A percentile compares a stretch with the other conserved stretches of the same genome.
phyloP scores from a whole-genome alignment of 2,888 invertebrate species.

The Leptopilina myrica region DNA sequence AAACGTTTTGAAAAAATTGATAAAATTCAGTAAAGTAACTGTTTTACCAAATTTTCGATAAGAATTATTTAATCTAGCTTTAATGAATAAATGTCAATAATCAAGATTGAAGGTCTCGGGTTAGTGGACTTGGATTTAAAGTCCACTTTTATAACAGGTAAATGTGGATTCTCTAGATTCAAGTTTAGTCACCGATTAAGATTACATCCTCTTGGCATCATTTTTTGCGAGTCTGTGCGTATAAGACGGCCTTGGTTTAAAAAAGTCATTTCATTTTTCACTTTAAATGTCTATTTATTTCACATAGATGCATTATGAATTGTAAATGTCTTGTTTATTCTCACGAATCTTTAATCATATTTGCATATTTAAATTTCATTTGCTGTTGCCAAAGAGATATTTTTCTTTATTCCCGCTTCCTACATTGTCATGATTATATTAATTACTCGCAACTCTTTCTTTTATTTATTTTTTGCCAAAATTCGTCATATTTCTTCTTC shows the following conservation, averaged over 20 bases:
- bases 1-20: background rate
- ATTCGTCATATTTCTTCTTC: too few relatives aligned
- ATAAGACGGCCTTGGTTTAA: slow-evolving; percentile 13
- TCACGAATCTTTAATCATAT: slow-evolving; percentile 2
- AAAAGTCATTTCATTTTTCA: slow-evolving; percentile 1
- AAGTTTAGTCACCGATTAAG: slow-evolving; percentile 37
- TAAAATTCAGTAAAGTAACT: background rate
- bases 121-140: slow-evolving; percentile 61
- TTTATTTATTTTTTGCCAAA: too few relatives aligned
- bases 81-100: slow-evolving; percentile 39
- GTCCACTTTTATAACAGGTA: slow-evolving; percentile 51
- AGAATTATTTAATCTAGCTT: slow-evolving; percentile 58
- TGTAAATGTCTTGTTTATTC: background rate
- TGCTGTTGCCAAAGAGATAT: background rate
- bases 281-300: slow-evolving; percentile 7
- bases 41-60: slow-evolving; percentile 48
- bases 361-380: slow-evolving; percentile 9
- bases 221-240: slow-evolving; percentile 18
- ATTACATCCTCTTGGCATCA: slow-evolving; percentile 29
- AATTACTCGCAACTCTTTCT: background rate
- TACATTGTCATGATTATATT: background rate
- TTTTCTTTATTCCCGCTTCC: background rate
- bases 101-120: slow-evolving; percentile 68
- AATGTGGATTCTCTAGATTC: slow-evolving; percentile 29
- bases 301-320: slow-evolving; percentile 5